These are phyloP conservation scores for Eulemur albifrons DNA, from an alignment of 2,797 vertebrate genomes.

Conservation along the genomic window DNA sequence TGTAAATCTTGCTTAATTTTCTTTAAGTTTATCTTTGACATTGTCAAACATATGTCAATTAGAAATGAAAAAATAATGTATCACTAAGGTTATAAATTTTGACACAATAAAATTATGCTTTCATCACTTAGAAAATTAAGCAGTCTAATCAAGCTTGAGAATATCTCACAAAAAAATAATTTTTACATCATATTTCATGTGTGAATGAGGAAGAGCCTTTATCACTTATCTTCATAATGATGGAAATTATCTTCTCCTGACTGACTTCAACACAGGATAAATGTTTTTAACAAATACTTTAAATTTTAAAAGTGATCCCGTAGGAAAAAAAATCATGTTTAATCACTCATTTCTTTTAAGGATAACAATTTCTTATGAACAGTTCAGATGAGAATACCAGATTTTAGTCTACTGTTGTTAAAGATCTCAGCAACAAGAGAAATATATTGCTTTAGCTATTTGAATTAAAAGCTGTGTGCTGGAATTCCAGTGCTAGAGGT, in stretches of 20 bases:
- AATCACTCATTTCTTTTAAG: not conserved
- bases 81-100: not conserved
- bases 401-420: not conserved
- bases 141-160: constrained; percentile 14
- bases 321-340: not conserved
- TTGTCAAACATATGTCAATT: not conserved
- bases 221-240: not conserved
- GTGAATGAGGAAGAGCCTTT: not conserved
- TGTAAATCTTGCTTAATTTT: constrained; percentile 8
- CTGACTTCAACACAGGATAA: not conserved
- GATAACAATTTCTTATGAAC: not conserved
- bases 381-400: not conserved
- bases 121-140: not conserved
- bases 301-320: not conserved
- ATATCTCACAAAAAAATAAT: constrained; percentile 1
- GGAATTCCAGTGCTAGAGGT: not conserved
- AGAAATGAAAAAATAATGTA: not conserved
- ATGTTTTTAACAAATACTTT: constrained; percentile 30
- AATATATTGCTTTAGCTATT: not conserved
- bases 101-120: not conserved
- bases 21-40: not conserved
- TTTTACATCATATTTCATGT: constrained; percentile 5
- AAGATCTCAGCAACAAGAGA: not conserved
- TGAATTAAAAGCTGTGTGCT: not conserved
- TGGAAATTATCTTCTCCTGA: not conserved